A percentile compares a stretch with the other conserved stretches of the same genome.
Conservation (phyloP, 2,797 vertebrate species). For the Thamnophis elegans region DNA sequence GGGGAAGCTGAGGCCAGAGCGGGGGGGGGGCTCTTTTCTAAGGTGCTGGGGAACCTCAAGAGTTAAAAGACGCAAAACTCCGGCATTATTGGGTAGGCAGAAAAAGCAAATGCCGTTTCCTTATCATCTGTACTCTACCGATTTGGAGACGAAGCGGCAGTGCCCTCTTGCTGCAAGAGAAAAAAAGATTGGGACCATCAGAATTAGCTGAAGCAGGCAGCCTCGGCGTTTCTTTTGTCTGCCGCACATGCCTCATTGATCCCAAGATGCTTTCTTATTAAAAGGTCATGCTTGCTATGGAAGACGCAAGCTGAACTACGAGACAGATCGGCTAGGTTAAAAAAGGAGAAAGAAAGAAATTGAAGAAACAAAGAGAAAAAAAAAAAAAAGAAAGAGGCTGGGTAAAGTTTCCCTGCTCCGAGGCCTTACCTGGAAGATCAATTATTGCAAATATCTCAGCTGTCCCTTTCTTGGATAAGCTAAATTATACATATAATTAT, state of each 20-base stretch:
- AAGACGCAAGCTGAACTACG: slow-evolving; percentile 53
- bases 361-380: background rate
- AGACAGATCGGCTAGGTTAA: slow-evolving; percentile 15
- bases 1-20: too few species aligned
- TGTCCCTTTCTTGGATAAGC: background rate
- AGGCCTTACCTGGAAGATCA: slow-evolving; percentile 17
- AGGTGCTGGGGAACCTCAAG: background rate
- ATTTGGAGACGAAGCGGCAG: background rate
- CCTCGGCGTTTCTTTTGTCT: slow-evolving; percentile 44
- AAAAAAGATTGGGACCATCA: slow-evolving; percentile 18
- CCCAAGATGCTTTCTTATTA: slow-evolving; percentile 54
- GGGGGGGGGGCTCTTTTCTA: too few species aligned
- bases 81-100: background rate
- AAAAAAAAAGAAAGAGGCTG: background rate
- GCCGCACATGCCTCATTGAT: slow-evolving; percentile 39
- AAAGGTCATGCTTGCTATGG: slow-evolving; percentile 59
- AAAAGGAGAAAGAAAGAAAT: background rate
- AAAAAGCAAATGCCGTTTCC: background rate
- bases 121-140: rapidly evolving
- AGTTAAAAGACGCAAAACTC: background rate
- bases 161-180: slow-evolving; percentile 36
- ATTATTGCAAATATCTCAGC: background rate
- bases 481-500: too few species aligned
- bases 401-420: slow-evolving; percentile 25
- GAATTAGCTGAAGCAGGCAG: slow-evolving; percentile 23